Evolutionary conservation across 2,888 invertebrate species (phyloP), one percentile per base, ranked within the genome.

Genomic region (Tuberolachnus salignus): DNA sequence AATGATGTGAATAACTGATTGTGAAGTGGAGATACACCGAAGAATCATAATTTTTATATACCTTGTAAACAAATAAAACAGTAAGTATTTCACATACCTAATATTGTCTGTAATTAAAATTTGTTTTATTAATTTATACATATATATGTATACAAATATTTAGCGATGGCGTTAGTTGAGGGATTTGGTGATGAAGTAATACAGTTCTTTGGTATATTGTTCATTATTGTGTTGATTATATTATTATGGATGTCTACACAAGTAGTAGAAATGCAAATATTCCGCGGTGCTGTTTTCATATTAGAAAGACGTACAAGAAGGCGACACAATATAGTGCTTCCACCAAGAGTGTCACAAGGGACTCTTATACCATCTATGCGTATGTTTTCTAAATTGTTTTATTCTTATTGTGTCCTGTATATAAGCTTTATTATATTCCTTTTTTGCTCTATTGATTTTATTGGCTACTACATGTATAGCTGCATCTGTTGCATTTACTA

Each of bases 101-200:
- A 21, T 26, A 9, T 67, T 55, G 19, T 13, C 42, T 16, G 55
- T 55, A 46, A 64, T 3, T 66, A 14, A 8, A 49, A 19, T 21
- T 42, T 44, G 16, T 57, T 44, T 13, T 46, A 13, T 57, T n/a
- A 6, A 23, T 53, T 34, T 53, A 70, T 34, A 21, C 8, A 64
- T 21, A 46, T 23, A 46, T 19, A 53, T 66, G 14, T 49, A 16
- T 23, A 16, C 44, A n/a, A 61, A 53, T 67, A 81, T 80, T 53
- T 78, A 61, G 89, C 85, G 84, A 92, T 93, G 92, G 87, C 92
- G 83, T 86, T 93, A 84, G 92, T 94, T 83, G 93, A 93, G 85
- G 94, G 94, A 66, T 88, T 94, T 80, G 94, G 94, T 34, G 93
- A 94, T 86, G 94, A 94, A 87, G 93, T 94, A 81, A 89, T 91